Base-by-base conservation (phyloP, 2,797 vertebrate genomes). In the Apogon hyalosoma region DNA sequence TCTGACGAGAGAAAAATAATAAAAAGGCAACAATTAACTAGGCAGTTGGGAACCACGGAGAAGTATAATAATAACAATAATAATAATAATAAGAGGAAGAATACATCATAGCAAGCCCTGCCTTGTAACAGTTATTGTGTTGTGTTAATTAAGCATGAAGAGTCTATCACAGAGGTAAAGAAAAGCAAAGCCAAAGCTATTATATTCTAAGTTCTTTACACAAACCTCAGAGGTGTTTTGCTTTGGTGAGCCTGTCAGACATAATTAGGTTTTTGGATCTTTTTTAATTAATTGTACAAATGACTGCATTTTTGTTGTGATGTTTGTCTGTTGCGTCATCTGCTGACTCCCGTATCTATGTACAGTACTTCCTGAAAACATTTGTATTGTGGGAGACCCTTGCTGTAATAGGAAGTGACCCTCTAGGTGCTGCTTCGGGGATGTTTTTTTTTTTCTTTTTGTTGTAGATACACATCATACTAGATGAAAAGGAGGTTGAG, bases 1-100 rank as follows among this genome's bases (percentile, higher is more conserved):
- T 45, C 33, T 71, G 60, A 80, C 28, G 56, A 69, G 60, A 28
- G 13, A 66, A 56, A 65, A 45, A 48, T 6, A 63, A 60, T 64
- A 16, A 66, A 43, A 67, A 11, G 43, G 49, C 63, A 45, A 56
- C 50, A 75, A 63, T 68, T 63, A 78, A 53, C 45, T 33, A 47
- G 31, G 51, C 24, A 56, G 36, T 67, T 61, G 56, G 60, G 63
- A 76, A 47, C 31, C 41, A 47, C 45, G 54, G 49, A 63, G 50
- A 69, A 45, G 45, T 15, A 4, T 53, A 14, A 3, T 53, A 52
- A 15, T 64, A 36, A 62, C 63, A 36, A 4, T 53, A 14, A 3
- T 53, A 52, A 15, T 64, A 36, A 62, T 65, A 36, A 36, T 9
- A 36, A 36, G 33, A 36, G 7, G 45, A 77, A 78, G 69, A 69